Conservation (phyloP, 2,113 vertebrate genomes). For the Pionites leucogaster region DNA sequence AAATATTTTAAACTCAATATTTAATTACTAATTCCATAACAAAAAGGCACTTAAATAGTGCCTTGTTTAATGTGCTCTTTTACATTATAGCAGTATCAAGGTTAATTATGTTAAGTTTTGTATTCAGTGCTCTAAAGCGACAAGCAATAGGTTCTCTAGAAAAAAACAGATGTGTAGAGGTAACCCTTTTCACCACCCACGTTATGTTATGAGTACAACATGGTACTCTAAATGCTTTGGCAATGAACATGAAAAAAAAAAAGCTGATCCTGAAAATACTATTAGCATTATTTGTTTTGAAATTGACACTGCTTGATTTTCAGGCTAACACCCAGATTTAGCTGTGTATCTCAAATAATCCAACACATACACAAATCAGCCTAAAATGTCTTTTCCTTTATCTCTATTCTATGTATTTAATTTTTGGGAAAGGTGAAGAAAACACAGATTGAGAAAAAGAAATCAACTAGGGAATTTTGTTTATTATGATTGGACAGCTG, state of each 20-base stretch:
- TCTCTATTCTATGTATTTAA: constrained; percentile 61
- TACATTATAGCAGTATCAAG: neutral
- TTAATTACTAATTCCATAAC: neutral
- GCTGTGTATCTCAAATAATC: constrained; percentile 72
- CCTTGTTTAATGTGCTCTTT: neutral
- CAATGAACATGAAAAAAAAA: constrained; percentile 56
- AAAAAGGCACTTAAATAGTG: neutral
- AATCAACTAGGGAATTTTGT: constrained; percentile 78
- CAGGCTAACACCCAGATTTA: constrained; percentile 71
- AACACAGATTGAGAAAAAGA: constrained; percentile 72
- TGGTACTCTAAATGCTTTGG: constrained; percentile 68
- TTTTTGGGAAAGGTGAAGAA: constrained; percentile 75
- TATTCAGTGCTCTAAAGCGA: constrained; percentile 9
- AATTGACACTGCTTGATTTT: constrained; percentile 72
- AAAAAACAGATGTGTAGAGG: constrained; percentile 39
- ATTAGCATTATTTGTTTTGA: constrained; percentile 78
- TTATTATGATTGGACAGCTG: constrained; percentile 81
- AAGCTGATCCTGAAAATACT: constrained; percentile 71
- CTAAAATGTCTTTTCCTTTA: constrained; percentile 54
- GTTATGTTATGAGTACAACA: constrained; percentile 67
- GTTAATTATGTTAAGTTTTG: constrained; percentile 54
- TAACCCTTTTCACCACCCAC: constrained; percentile 62
- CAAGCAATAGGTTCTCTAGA: constrained; percentile 35
- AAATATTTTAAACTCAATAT: constrained; percentile 20
- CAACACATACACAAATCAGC: constrained; percentile 49